Base-by-base conservation (phyloP, 2,797 vertebrate genomes). In the Microctenopoma stevenorrisi region DNA sequence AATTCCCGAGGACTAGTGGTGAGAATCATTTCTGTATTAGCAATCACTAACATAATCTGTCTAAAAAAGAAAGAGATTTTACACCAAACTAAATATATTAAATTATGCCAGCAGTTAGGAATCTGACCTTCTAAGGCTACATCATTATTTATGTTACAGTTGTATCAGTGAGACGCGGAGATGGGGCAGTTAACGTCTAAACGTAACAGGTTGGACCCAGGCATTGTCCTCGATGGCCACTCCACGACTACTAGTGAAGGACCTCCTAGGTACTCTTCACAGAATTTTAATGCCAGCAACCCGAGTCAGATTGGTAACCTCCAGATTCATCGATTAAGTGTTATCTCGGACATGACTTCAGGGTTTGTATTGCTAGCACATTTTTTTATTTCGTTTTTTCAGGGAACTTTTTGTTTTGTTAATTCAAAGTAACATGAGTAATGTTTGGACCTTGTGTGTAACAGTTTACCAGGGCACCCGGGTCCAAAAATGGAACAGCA, bases 131-230 rank as follows among this genome's bases (percentile, higher is more conserved):
- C 15, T 44, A 1, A 2, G 6, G 5, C 25, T 1, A 53, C 44
- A 46, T 11, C 1, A 3, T 35, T n/a, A 10, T 4, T 18, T 15
- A 26, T 42, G 46, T 16, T 56, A 1, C 13, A 38, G 16, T 75
- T 59, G 55, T 54, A 7, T 5, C 4, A 10, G 4, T 56, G 18
- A 16, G 2, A 30, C 7, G 10, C 26, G 9, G 37, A 3, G 1
- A 94, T 94, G 93, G 92, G 92, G 47, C 90, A 91, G 38, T 18
- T 57, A 2, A 30, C 38, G 11, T 91, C 92, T 25, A 92, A 66
- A 65, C 61, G 4, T 4, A 54, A 18, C 0, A 6, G 18, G 3
- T 22, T 11, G n/a, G 16, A 3, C 44, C 16, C 44, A 46, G 46
- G 18, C 10, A 11, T 22, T 48, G 3, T 42, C 14, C 64, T 77